Base-by-base conservation (phyloP, 2,113 vertebrate genomes). In the Phasianus colchicus region DNA sequence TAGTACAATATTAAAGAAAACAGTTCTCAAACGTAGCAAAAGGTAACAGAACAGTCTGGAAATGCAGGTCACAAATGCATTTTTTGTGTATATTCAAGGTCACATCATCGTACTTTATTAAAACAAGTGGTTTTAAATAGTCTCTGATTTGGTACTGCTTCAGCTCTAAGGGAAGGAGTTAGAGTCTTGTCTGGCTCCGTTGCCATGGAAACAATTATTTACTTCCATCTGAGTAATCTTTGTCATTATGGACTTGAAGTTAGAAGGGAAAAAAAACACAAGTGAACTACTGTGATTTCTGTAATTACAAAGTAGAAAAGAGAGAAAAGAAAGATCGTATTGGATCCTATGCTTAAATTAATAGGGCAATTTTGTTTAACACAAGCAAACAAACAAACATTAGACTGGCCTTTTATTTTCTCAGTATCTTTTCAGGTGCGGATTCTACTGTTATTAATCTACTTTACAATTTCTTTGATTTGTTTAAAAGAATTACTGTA, bases 151-250 rank as follows among this genome's bases (percentile, higher is more conserved):
- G 22, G 14, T 78, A 58, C 21, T 0, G 0, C 40, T 76, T 34
- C 19, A 70, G 36, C 50, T 85, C 45, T 66, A 50, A 45, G 47
- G 70, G 29, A 85, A 55, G 29, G 58, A 88, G 16, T 67, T 94
- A 72, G 27, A 61, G 57, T 36, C 47, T 88, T 81, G 9, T 32
- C 66, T 87, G 64, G 14, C 29, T 89, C 50, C n/a, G 92, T 93
- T 90, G 82, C 87, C 95, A 95, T 94, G 73, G 89, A 87, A 83
- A 95, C 77, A 87, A 91, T 89, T 87, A 87, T 88, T 95, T 91
- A 64, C 29, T 94, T 89, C 64, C 32, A 45, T 76, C 67, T 87
- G 71, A 24, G 48, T 79, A 85, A 76, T 92, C n/a, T 76, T 58
- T 47, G 60, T 70, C 42, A 64, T 63, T 83, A 80, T 8, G 11